These are phyloP conservation scores for Chloebia gouldiae DNA, from an alignment of 2,113 vertebrate species.

Conservation along the genomic window DNA sequence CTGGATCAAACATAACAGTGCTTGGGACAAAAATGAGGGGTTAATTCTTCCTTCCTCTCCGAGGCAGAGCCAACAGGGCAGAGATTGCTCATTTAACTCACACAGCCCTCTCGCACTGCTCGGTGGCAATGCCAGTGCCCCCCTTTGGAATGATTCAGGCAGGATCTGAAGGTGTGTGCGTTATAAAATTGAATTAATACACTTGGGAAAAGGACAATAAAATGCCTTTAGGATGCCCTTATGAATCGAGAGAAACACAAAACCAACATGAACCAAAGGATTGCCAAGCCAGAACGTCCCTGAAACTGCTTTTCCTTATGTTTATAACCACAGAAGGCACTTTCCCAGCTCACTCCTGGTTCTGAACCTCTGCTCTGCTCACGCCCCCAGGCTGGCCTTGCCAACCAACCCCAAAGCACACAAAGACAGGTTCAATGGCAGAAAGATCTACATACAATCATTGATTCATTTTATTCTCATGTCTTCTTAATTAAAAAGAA, in stretches of 20 bases:
- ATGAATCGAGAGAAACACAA: background rate
- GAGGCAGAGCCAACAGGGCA: background rate
- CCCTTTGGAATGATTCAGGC: background rate
- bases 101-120: background rate
- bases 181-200: background rate
- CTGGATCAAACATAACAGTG: accelerated
- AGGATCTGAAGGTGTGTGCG: background rate
- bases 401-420: background rate
- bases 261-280: background rate
- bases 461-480: background rate
- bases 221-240: background rate
- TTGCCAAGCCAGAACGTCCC: background rate
- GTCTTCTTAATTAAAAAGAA: background rate
- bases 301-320: background rate
- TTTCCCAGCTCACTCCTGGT: background rate
- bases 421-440: background rate
- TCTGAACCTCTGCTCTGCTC: background rate
- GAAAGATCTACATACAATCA: background rate
- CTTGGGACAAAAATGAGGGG: background rate
- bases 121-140: background rate
- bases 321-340: background rate
- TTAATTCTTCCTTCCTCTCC: background rate
- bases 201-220: background rate
- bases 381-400: background rate
- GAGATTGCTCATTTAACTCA: background rate